These are phyloP conservation scores for Octomys mimax DNA, from an alignment of 2,797 vertebrate species.

Conservation along the genomic window DNA sequence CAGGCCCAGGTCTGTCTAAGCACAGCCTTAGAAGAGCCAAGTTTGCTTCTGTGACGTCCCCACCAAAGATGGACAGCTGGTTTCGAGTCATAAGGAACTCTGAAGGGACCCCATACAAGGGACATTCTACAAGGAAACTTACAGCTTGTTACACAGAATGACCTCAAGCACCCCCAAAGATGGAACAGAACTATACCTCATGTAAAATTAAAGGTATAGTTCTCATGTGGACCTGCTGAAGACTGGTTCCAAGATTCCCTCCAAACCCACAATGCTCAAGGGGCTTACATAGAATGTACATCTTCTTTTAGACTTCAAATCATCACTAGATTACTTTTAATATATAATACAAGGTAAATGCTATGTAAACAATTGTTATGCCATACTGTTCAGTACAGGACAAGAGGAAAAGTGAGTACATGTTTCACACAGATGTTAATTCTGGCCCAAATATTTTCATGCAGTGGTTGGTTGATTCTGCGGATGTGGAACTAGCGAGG, in stretches of 20 bases:
- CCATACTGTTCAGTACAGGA: background rate
- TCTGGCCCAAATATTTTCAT: background rate
- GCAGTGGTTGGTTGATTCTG: background rate
- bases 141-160: background rate
- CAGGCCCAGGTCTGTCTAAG: fast-evolving
- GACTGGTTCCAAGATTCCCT: background rate
- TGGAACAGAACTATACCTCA: background rate
- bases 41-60: background rate
- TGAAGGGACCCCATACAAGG: background rate
- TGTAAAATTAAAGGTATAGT: background rate
- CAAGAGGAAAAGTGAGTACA: background rate
- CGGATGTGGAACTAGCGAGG: background rate
- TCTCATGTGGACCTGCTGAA: background rate
- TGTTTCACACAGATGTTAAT: background rate
- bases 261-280: background rate
- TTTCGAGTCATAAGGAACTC: background rate
- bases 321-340: background rate
- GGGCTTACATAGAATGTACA: background rate
- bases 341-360: background rate
- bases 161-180: background rate
- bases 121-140: background rate
- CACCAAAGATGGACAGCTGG: background rate
- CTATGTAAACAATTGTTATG: background rate
- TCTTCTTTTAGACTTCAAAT: background rate
- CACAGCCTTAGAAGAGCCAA: background rate